These are phyloP conservation scores for Irena cyanogastra DNA, from an alignment of 2,113 vertebrate species.

Conservation along the genomic window DNA sequence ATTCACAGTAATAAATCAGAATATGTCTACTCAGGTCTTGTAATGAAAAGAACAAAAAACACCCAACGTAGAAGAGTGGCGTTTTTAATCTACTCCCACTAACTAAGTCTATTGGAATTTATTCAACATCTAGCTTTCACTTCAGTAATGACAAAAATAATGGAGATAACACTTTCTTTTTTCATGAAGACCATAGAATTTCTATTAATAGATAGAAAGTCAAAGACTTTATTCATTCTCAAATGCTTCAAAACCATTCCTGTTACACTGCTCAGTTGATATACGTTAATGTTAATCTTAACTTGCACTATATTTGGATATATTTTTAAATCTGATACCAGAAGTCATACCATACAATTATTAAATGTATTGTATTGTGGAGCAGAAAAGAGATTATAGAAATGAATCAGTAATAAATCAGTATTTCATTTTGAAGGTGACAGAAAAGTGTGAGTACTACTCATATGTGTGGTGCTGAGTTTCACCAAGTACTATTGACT, in stretches of 20 bases:
- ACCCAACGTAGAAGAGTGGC: neutral
- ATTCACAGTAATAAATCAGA: neutral
- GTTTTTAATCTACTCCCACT: fast-evolving
- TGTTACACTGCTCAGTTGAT: neutral
- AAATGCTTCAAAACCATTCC: neutral
- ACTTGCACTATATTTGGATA: neutral
- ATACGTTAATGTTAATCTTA: neutral
- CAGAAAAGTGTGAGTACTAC: neutral
- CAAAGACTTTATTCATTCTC: neutral
- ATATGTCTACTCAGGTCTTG: neutral
- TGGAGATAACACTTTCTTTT: neutral
- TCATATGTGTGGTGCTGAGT: neutral
- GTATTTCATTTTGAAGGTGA: neutral
- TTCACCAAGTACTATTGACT: neutral
- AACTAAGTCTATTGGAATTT: neutral
- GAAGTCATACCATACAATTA: neutral
- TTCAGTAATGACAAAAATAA: neutral
- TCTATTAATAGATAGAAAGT: too few species aligned
- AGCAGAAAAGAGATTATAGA: neutral
- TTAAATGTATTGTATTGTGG: neutral
- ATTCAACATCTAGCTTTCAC: neutral
- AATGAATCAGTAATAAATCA: neutral
- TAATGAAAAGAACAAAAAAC: neutral
- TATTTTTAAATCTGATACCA: neutral
- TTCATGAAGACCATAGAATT: neutral